Evolutionary conservation across 2,113 vertebrate species (phyloP).

Genomic region (Pterocles burchelli): DNA sequence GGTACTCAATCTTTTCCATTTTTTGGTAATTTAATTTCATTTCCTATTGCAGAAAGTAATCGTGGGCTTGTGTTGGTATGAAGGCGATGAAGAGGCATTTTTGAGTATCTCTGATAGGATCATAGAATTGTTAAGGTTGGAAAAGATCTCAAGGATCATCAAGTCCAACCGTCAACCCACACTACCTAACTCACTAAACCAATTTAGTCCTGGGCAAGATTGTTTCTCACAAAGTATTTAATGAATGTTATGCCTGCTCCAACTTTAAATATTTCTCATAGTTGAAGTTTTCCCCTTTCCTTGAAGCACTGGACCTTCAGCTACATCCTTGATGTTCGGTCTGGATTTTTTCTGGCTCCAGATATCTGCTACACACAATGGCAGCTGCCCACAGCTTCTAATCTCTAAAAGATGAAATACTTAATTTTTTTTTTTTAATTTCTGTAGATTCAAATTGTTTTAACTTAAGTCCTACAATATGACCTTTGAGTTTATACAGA

Average conservation of each 20-base stretch:
- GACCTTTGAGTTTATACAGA: background rate
- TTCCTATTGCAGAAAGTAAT: background rate
- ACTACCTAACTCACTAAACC: too few species aligned
- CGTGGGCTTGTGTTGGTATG: background rate
- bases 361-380: background rate
- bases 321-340: background rate
- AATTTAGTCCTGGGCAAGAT: background rate
- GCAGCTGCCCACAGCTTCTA: background rate
- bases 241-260: background rate
- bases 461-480: background rate
- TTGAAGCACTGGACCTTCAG: background rate
- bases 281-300: background rate
- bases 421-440: background rate
- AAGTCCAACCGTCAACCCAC: too few species aligned
- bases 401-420: background rate
- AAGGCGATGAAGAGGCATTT: background rate
- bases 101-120: background rate
- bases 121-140: too few species aligned
- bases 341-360: background rate
- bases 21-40: background rate
- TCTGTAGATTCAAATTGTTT: background rate
- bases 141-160: too few species aligned
- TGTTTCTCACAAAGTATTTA: background rate
- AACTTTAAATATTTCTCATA: background rate
- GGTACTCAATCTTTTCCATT: background rate